These are phyloP conservation scores for Hiodon alosoides DNA, from an alignment of 2,113 vertebrate species.

Conservation along the genomic window DNA sequence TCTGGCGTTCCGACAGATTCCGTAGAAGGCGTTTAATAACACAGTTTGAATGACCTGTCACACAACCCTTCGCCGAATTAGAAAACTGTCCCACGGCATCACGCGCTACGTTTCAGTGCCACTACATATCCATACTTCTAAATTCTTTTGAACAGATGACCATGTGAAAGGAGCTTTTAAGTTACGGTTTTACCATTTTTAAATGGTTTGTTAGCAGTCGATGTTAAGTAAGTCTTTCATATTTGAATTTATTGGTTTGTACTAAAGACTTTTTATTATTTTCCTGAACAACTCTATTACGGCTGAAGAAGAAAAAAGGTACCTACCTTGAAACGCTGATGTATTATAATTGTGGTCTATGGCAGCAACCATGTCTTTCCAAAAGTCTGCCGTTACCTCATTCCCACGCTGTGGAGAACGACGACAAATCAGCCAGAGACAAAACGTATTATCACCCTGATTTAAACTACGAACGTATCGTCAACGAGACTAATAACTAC, in stretches of 20 bases:
- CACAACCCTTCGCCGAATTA: too few relatives aligned
- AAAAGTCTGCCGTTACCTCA: conserved; percentile 83
- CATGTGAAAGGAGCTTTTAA: background rate
- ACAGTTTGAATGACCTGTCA: background rate
- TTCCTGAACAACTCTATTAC: background rate
- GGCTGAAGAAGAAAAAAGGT: background rate
- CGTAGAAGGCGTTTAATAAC: background rate
- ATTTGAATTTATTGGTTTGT: too few relatives aligned
- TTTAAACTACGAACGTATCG: too few relatives aligned
- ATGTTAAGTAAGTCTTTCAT: too few relatives aligned
- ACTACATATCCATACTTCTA: background rate
- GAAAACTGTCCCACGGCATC: too few relatives aligned
- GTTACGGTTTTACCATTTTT: background rate
- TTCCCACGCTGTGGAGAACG: conserved; percentile 63
- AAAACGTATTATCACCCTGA: background rate
- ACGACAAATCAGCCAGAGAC: conserved; percentile 8
- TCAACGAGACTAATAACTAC: too few relatives aligned
- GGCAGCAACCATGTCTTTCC: conserved; percentile 87
- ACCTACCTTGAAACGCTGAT: conserved; percentile 88
- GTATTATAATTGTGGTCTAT: conserved; percentile 95
- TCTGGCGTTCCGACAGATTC: background rate
- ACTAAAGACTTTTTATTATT: background rate
- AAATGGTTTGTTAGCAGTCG: too few relatives aligned
- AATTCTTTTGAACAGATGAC: background rate
- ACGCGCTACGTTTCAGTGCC: background rate